Evolutionary conservation across 2,888 invertebrate species (phyloP).

Genomic region (Stenichneumon culpator): DNA sequence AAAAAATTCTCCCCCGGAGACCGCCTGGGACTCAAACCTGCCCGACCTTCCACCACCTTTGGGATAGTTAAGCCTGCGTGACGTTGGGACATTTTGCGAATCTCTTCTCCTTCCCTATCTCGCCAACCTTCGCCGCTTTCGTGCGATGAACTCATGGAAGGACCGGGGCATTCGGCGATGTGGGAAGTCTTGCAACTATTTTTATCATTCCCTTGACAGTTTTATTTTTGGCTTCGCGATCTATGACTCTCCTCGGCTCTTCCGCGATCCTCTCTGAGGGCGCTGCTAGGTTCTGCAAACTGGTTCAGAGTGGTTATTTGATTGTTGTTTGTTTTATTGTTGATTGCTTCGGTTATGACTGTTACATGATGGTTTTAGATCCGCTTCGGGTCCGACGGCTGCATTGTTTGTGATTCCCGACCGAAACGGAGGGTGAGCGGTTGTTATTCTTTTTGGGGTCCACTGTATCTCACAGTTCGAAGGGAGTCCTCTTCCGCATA

Average conservation of each 20-base stretch:
- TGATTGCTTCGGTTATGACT: not conserved
- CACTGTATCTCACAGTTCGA: constrained; percentile 13
- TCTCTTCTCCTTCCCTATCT: constrained; percentile 40
- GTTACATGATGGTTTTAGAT: not conserved
- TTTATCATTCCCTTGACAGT: not conserved
- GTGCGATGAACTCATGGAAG: not conserved
- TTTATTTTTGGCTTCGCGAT: not conserved
- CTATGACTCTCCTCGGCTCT: not conserved
- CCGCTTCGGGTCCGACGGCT: not conserved
- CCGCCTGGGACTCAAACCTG: constrained; percentile 34
- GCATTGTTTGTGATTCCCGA: not conserved
- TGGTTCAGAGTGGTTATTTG: not conserved
- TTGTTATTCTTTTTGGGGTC: not conserved
- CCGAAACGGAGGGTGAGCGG: not conserved
- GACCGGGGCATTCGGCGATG: not conserved
- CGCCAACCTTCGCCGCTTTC: not conserved
- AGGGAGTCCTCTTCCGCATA: constrained; percentile 10
- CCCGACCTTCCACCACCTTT: constrained; percentile 23
- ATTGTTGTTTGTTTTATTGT: not conserved
- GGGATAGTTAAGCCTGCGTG: constrained; percentile 36
- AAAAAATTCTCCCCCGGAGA: constrained; percentile 39
- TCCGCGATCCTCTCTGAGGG: constrained; percentile 2
- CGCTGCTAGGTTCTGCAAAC: not conserved
- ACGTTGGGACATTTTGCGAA: constrained; percentile 46
- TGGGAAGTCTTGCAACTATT: constrained; percentile 7